Percentiles rank a stretch among this genome's conserved stretches.
Evolutionary conservation across 2,113 vertebrate genomes (phyloP).

Genomic region (Ceyx melanurus): DNA sequence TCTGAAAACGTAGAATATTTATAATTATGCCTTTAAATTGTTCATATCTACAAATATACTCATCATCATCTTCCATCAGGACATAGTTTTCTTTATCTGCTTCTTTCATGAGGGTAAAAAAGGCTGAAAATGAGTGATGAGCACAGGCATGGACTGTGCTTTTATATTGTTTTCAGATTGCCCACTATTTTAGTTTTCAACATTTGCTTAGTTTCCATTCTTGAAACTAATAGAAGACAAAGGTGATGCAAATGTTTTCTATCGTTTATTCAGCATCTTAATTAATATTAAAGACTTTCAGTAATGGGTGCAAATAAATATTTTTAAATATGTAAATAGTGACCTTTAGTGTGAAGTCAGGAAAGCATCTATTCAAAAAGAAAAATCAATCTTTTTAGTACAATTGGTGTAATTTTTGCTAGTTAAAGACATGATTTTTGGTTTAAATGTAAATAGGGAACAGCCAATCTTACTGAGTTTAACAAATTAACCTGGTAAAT

Average conservation of each 20-base stretch:
- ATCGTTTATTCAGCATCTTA: background rate
- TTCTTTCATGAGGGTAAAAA: background rate
- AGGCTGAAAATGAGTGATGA: background rate
- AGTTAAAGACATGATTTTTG: background rate
- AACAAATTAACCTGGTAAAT: background rate
- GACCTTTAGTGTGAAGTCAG: background rate
- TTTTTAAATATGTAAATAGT: background rate
- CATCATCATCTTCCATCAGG: background rate
- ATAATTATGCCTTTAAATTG: background rate
- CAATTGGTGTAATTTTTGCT: background rate
- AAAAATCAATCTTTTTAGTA: background rate
- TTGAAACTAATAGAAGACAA: background rate
- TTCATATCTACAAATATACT: background rate
- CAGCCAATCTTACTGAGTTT: background rate
- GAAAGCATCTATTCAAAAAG: background rate
- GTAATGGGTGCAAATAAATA: background rate
- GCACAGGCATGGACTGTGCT: background rate
- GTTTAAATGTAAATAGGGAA: background rate
- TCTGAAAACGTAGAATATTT: background rate
- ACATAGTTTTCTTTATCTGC: background rate
- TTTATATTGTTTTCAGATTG: background rate
- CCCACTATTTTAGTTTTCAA: background rate
- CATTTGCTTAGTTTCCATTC: background rate
- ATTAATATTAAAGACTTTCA: background rate
- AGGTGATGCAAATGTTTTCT: background rate